Conservation (phyloP, 1,140 invertebrate genomes). For the Charaxes varanes region DNA sequence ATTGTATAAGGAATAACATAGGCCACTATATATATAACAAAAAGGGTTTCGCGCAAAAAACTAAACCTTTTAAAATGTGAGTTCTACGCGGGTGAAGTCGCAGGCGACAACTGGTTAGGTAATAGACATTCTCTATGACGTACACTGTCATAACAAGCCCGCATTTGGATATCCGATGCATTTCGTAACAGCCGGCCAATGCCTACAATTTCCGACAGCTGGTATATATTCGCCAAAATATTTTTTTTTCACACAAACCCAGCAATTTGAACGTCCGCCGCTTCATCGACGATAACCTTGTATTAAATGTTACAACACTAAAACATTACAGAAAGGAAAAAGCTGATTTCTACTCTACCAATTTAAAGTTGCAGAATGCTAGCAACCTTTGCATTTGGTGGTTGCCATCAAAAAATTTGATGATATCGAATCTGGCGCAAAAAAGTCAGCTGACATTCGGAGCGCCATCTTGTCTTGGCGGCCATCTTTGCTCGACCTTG, state of each 20-base stretch:
- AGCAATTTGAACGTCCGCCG: slow-evolving; percentile 37
- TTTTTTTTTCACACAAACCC: slow-evolving; percentile 42
- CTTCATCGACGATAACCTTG: slow-evolving; percentile 28
- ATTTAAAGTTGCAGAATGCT: slow-evolving; percentile 2
- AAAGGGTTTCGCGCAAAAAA: too few species aligned
- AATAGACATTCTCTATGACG: slow-evolving; percentile 1
- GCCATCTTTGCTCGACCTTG: slow-evolving; percentile 55
- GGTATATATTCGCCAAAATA: slow-evolving; percentile 27
- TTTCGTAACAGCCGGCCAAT: slow-evolving; percentile 18
- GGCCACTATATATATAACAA: too few species aligned
- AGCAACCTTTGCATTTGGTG: slow-evolving; percentile 4
- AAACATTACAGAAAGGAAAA: slow-evolving; percentile 7
- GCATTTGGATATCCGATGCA: slow-evolving; percentile 8
- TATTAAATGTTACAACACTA: slow-evolving; percentile 32
- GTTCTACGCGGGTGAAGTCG: too few species aligned
- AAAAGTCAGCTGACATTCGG: slow-evolving; percentile 48
- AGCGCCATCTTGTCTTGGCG: slow-evolving; percentile 39
- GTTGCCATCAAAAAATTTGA: slow-evolving; percentile 7
- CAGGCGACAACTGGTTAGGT: too few species aligned
- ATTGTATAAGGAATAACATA: too few species aligned
- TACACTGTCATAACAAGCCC: slow-evolving; percentile 1
- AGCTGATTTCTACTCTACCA: neutral
- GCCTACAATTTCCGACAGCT: slow-evolving; percentile 19
- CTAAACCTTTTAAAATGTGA: too few species aligned
- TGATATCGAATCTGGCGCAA: slow-evolving; percentile 33